Base-by-base conservation (phyloP, 2,797 vertebrate genomes). In the Liasis olivaceus region DNA sequence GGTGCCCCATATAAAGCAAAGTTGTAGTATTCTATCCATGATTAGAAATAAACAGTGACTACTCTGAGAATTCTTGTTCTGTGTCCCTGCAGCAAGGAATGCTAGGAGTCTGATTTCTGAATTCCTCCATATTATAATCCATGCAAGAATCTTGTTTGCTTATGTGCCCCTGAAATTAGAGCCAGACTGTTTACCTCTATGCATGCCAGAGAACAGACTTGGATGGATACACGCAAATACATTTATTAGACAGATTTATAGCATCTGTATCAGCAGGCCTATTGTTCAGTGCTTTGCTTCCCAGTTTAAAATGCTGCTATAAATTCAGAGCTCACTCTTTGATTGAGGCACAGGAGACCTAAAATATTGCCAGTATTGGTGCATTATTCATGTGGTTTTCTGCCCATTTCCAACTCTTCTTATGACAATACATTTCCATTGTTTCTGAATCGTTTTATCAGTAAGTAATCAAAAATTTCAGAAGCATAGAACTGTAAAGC, bases 241-340 rank as follows among this genome's bases (percentile, higher is more conserved):
- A 90, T 63, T 81, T 72, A 62, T 87, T 89, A 77, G 85, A 62
- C 31, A 93, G 64, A 90, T 87, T 93, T 93, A 81, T 47, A 63
- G 89, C 85, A 90, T 88, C 58, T 88, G 59, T 58, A 47, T 90
- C 58, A 81, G 17, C 22, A 87, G 66, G n/a, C 58, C n/a, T 88
- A 86, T 77, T 77, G 81, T 66, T 90, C 58, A 5, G 5, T 31
- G 54, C 81, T 90, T 92, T 63, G 81, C 89, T 81, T 81, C 42
- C 47, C 47, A 42, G 66, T 56, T 77, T 90, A 87, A 77, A 87
- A 92, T 85, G 62, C 24, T 85, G 36, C 62, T 64, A 58, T 47
- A 89, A 54, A 89, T 85, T 85, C 88, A 72, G 90, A 90, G 66
- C 26, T 42, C 56, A 42, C 66, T 56, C 26, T 63, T 42, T 47